Conservation (phyloP, 2,888 invertebrate species). For the Atethmia centrago region DNA sequence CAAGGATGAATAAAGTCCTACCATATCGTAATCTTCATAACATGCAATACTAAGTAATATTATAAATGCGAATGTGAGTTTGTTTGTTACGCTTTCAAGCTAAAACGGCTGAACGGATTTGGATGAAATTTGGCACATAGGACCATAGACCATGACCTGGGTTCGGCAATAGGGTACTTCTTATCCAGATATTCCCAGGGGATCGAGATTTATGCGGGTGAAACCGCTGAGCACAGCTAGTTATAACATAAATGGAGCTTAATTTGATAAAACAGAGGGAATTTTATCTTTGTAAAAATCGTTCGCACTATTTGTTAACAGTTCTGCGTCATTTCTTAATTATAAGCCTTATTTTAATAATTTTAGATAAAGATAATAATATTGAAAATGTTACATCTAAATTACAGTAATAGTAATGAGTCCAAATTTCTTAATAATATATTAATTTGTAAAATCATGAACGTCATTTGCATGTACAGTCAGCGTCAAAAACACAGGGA, state of each 20-base stretch:
- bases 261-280: conserved; percentile 16
- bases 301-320: neutral
- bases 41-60: no score
- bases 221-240: no score
- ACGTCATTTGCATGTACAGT: neutral
- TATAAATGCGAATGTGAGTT: no score
- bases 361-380: neutral
- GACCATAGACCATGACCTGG: no score
- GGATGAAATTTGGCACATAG: no score
- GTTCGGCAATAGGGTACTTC: no score
- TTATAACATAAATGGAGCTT: conserved; percentile 8
- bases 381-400: conserved; percentile 16
- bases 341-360: neutral
- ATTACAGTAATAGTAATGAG: conserved; percentile 1
- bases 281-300: conserved; percentile 17
- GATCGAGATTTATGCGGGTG: no score
- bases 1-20: conserved; percentile 19
- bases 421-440: neutral
- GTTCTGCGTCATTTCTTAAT: conserved; percentile 19
- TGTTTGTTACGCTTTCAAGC: no score
- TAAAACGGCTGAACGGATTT: no score
- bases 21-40: conserved; percentile 25
- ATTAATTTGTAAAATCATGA: neutral
- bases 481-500: neutral
- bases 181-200: no score